phyloP scores from a whole-genome alignment of 2,888 invertebrate genomes.

The Platerodrilus igneus region DNA sequence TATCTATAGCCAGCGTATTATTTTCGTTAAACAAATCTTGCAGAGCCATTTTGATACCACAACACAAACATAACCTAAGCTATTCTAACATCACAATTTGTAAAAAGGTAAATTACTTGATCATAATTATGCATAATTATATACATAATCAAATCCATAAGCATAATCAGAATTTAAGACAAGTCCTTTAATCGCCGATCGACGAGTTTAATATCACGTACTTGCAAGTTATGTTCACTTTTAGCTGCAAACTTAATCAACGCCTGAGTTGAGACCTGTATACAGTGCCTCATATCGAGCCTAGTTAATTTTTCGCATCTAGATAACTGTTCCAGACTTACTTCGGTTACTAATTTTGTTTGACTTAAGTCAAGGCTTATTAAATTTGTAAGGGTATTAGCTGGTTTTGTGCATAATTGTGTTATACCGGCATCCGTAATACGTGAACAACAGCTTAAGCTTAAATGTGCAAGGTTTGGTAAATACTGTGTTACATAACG shows the following conservation, averaged over 20 bases:
- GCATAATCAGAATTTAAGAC: too few species aligned
- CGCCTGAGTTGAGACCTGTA: conserved; percentile 75
- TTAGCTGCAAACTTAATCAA: conserved; percentile 80
- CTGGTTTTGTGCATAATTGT: conserved; percentile 72
- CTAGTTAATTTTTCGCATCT: conserved; percentile 69
- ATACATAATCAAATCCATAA: too few species aligned
- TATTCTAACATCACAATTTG: too few species aligned
- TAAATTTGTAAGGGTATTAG: conserved; percentile 63
- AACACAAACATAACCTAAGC: too few species aligned
- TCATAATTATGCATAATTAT: too few species aligned
- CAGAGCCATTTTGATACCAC: too few species aligned
- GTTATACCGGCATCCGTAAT: conserved; percentile 89
- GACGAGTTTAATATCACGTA: conserved; percentile 73
- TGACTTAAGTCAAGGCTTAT: conserved; percentile 75
- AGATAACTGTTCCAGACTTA: conserved; percentile 73
- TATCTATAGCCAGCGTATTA: too few species aligned
- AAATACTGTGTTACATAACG: conserved; percentile 72
- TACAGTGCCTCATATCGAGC: conserved; percentile 74
- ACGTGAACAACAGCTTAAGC: conserved; percentile 81
- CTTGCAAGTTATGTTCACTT: conserved; percentile 73
- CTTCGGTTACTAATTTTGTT: conserved; percentile 77
- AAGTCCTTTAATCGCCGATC: too few species aligned
- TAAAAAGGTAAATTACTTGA: too few species aligned
- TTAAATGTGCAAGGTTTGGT: conserved; percentile 68
- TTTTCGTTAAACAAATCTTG: too few species aligned